Base-by-base conservation (phyloP, 2,113 vertebrate species). In the Xenotilapia longispinis region DNA sequence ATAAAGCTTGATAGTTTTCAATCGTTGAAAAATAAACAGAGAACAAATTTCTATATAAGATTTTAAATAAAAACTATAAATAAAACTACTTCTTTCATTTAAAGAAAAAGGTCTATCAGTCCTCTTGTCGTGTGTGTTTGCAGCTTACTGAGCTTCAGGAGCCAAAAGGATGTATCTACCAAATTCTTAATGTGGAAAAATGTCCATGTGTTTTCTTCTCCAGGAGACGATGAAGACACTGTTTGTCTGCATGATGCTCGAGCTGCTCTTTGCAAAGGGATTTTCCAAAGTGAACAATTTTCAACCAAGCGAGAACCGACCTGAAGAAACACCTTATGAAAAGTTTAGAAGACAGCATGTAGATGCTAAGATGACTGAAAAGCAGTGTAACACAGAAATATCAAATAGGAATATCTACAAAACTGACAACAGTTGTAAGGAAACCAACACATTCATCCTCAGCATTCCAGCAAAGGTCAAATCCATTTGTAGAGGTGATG, bases 161-260 rank as follows among this genome's bases (percentile, higher is more conserved):
- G 11, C 49, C 49, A n/a, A 53, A 53, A 53, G 9, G 9, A 53
- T 54, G 53, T 12, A 6, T 54, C 53, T 23, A 0, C 53, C 53
- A 12, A 54, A 54, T 54, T 54, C n/a, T 23, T 54, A 23, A 23
- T 23, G 0, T 21, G 53, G 2, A 54, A 54, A 54, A 54, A 54
- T 54, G 53, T 54, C 53, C 53, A 54, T 54, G 53, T 13, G 6
- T 13, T 54, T 54, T 6, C 53, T 54, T 54, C n/a, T 54, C 4
- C 53, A 23, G n/a, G 53, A 54, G 53, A 54, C n/a, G 0, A 54
- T 54, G 53, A 54, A 21, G n/a, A 54, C n/a, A 0, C 53, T 0
- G 53, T 23, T 23, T 23, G n/a, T 23, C n/a, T 54, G n/a, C n/a
- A 23, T 54, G 53, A 54, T 54, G 2, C 53, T 54, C 1, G 10